Conservation (phyloP, 92 coral and sea anemone genomes). For the Scolanthus callimorphus region DNA sequence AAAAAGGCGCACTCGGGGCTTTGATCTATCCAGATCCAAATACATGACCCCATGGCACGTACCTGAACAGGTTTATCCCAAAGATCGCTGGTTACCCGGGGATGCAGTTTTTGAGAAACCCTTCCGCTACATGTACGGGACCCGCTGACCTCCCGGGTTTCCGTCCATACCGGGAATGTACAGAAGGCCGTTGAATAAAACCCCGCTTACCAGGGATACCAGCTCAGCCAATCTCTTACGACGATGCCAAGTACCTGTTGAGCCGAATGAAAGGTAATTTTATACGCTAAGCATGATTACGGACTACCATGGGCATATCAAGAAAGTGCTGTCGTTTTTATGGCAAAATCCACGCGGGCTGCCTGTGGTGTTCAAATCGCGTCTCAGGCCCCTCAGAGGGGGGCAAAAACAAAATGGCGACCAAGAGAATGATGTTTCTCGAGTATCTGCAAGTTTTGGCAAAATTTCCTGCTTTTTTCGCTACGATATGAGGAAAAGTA, state of each 20-base stretch:
- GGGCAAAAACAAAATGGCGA: too few species aligned
- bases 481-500: too few species aligned
- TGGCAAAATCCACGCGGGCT: too few species aligned
- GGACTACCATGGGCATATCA: too few species aligned
- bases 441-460: background rate
- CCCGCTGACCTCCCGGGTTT: conserved; percentile 72
- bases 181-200: conserved; percentile 53
- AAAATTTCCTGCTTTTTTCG: too few species aligned
- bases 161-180: conserved; percentile 86
- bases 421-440: background rate
- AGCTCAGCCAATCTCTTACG: conserved; percentile 78
- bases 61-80: conserved; percentile 55
- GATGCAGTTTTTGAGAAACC: conserved; percentile 57
- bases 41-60: conserved; percentile 43
- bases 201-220: conserved; percentile 66
- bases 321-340: too few species aligned
- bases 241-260: conserved; percentile 57
- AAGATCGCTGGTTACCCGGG: conserved; percentile 64
- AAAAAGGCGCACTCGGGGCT: conserved; percentile 68
- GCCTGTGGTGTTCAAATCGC: too few species aligned
- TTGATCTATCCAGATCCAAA: conserved; percentile 65
- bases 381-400: too few species aligned
- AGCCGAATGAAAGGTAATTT: conserved; percentile 65
- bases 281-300: too few species aligned
- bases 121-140: conserved; percentile 45